Conservation (phyloP, 2,888 invertebrate genomes). For the Leptinotarsa juncta region DNA sequence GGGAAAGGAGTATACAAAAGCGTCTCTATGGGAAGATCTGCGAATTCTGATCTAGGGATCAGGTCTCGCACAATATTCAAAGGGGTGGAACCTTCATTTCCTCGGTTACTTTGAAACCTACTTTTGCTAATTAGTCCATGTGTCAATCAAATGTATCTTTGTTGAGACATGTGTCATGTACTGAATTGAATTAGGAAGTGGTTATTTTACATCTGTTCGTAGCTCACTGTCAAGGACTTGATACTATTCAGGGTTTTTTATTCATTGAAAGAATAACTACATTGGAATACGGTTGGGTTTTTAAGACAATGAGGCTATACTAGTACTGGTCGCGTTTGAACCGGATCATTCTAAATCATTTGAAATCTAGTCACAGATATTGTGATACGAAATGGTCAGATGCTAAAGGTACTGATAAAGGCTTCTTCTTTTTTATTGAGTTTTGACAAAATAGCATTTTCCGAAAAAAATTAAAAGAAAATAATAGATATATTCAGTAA, state of each 20-base stretch:
- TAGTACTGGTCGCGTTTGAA: no score
- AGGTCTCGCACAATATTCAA: slow-evolving; percentile 23
- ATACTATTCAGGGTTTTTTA: neutral
- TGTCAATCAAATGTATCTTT: slow-evolving; percentile 22
- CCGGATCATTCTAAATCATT: no score
- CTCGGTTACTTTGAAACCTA: slow-evolving; percentile 27
- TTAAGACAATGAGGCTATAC: no score
- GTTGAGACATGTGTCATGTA: neutral
- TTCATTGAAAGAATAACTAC: neutral
- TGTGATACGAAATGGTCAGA: no score
- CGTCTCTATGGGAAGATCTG: slow-evolving; percentile 39
- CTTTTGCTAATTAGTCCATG: slow-evolving; percentile 27
- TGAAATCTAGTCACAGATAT: no score
- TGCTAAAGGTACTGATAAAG: no score
- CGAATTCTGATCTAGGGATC: slow-evolving; percentile 28
- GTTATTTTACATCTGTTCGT: slow-evolving; percentile 16
- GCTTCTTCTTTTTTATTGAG: no score
- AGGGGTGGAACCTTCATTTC: slow-evolving; percentile 22
- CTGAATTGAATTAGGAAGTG: slow-evolving; percentile 8
- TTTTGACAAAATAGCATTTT: no score
- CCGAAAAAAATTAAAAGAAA: no score
- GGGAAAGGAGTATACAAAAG: slow-evolving; percentile 36
- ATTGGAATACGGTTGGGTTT: neutral
- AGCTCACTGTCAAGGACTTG: neutral
- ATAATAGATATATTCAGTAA: no score